Conservation (phyloP, 1,140 invertebrate genomes). For the Solenopsis invicta region DNA sequence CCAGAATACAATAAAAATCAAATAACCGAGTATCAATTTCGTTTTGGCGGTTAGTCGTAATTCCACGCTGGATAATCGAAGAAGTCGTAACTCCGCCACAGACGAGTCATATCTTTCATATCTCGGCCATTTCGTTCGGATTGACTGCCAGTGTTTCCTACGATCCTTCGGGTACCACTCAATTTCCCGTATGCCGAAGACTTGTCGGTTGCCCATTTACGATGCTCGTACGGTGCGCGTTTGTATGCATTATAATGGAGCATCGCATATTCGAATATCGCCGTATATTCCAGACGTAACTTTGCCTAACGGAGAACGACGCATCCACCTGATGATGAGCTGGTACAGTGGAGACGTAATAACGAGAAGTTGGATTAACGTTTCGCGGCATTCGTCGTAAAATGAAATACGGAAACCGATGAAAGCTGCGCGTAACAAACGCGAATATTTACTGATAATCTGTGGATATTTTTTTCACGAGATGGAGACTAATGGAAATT, state of each 20-base stretch:
- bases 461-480: slow-evolving; percentile 12
- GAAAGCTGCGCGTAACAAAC: slow-evolving; percentile 54
- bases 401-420: slow-evolving; percentile 18
- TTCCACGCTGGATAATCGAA: slow-evolving; percentile 30
- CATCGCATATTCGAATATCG: slow-evolving; percentile 36
- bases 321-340: slow-evolving; percentile 47
- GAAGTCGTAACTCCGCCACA: slow-evolving; percentile 25
- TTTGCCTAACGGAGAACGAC: slow-evolving; percentile 32
- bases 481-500: slow-evolving; percentile 25
- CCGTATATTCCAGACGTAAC: slow-evolving; percentile 5
- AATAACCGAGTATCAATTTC: slow-evolving; percentile 28
- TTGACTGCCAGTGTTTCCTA: slow-evolving; percentile 54
- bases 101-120: slow-evolving; percentile 47
- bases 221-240: slow-evolving; percentile 15
- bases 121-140: slow-evolving; percentile 33
- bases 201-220: slow-evolving; percentile 40
- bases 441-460: slow-evolving; percentile 62
- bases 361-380: slow-evolving; percentile 59
- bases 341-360: slow-evolving; percentile 37
- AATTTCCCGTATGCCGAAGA: slow-evolving; percentile 67
- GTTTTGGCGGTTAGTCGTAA: neutral
- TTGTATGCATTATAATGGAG: slow-evolving; percentile 65
- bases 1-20: neutral
- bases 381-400: slow-evolving; percentile 3
- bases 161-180: slow-evolving; percentile 43